Percentiles rank a stretch among this genome's conserved stretches.
These are phyloP conservation scores for Cotesia vestalis DNA, from an alignment of 1,140 invertebrate genomes.

Conservation along the genomic window DNA sequence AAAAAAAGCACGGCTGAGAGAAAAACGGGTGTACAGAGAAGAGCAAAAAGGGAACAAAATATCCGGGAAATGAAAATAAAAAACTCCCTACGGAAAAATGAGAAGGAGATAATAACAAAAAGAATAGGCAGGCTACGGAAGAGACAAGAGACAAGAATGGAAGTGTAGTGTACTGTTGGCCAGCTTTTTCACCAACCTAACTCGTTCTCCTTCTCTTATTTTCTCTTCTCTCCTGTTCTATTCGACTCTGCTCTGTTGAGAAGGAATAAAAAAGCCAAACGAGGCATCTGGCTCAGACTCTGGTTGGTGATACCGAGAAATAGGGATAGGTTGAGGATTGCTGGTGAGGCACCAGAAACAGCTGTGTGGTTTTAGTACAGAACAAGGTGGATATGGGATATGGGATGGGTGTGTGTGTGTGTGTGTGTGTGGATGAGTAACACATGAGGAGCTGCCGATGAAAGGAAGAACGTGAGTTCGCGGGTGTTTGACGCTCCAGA, in stretches of 20 bases:
- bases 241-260: too few species aligned
- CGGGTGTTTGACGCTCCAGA: neutral
- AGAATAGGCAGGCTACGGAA: constrained; percentile 33
- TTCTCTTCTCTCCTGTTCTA: too few species aligned
- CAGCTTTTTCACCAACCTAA: too few species aligned
- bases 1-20: constrained; percentile 16
- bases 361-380: constrained; percentile 41
- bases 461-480: neutral
- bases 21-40: constrained; percentile 23
- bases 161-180: constrained; percentile 43
- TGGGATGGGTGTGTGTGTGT: too few species aligned
- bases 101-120: constrained; percentile 29
- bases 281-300: constrained; percentile 45
- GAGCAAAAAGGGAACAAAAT: too few species aligned
- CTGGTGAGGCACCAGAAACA: constrained; percentile 50
- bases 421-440: neutral
- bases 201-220: too few species aligned
- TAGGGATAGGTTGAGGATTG: too few species aligned
- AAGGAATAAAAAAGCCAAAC: constrained; percentile 1
- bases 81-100: constrained; percentile 6
- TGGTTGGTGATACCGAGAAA: too few species aligned
- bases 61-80: neutral
- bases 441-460: constrained; percentile 11
- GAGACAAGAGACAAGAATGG: constrained; percentile 46
- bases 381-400: neutral